Percentiles rank a stretch among this genome's conserved stretches.
Evolutionary conservation across 2,113 vertebrate species (phyloP).

Genomic region (Verasper variegatus): DNA sequence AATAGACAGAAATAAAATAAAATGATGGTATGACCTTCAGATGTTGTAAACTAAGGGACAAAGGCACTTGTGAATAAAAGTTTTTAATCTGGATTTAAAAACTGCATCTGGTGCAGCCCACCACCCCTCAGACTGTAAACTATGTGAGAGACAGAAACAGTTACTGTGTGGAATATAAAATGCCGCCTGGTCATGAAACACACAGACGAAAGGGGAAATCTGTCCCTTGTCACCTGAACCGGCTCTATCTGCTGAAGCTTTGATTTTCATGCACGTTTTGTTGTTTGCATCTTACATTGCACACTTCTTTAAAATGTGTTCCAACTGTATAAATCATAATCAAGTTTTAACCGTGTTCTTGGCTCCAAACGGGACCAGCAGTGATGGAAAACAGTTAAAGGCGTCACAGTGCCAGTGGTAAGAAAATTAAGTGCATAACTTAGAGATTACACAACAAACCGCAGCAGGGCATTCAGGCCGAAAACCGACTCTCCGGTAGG

Average conservation of each 20-base stretch:
- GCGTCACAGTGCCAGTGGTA: conserved; percentile 75
- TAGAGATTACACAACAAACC: conserved; percentile 91
- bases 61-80: too few species aligned
- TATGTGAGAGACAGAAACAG: too few species aligned
- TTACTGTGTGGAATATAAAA: too few species aligned
- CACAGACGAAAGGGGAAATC: neutral
- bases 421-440: conserved; percentile 85
- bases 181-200: too few species aligned
- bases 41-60: too few species aligned
- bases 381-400: conserved; percentile 77
- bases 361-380: conserved; percentile 55
- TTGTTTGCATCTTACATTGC: neutral
- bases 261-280: neutral
- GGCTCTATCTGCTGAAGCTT: neutral
- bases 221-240: neutral
- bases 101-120: too few species aligned
- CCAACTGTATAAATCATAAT: conserved; percentile 33
- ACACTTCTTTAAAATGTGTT: conserved; percentile 15
- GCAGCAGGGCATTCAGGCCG: conserved; percentile 88
- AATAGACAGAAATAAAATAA: too few species aligned
- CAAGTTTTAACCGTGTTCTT: conserved; percentile 30
- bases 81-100: too few species aligned
- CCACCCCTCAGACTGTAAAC: too few species aligned
- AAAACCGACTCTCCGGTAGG: conserved; percentile 86
- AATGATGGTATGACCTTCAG: too few species aligned